These are phyloP conservation scores for Eumacrocentrus americanus DNA, from an alignment of 2,888 invertebrate species.

Conservation along the genomic window DNA sequence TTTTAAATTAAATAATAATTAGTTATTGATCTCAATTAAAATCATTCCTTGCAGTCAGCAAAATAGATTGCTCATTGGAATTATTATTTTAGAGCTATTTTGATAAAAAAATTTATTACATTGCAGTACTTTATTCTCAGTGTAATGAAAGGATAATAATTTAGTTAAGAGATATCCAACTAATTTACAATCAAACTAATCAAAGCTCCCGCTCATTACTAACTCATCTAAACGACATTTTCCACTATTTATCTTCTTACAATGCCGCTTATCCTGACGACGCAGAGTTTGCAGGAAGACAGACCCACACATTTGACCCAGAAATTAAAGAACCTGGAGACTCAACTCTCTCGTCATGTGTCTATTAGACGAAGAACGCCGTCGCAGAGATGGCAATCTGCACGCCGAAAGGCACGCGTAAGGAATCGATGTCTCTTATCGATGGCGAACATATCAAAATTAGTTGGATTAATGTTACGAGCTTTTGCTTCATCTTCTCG, in stretches of 20 bases:
- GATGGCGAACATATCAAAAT: no score
- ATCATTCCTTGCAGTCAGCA: no score
- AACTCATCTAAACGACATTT: not conserved
- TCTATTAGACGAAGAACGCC: conserved; percentile 58
- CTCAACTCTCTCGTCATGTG: conserved; percentile 56
- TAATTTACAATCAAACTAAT: no score
- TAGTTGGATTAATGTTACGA: no score
- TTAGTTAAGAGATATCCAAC: not conserved
- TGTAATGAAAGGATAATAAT: not conserved
- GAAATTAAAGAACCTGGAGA: conserved; percentile 56
- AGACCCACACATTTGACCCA: conserved; percentile 52
- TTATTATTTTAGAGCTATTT: no score
- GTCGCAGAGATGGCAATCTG: conserved; percentile 60
- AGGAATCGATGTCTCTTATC: no score
- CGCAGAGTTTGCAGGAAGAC: conserved; percentile 50
- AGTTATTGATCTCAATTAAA: no score
- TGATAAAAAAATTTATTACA: not conserved
- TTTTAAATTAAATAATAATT: no score
- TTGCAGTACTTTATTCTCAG: not conserved
- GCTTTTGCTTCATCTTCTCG: no score
- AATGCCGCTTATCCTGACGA: conserved; percentile 23
- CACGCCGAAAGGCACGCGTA: conserved; percentile 60
- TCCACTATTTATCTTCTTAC: conserved; percentile 8
- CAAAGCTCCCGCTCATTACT: no score
- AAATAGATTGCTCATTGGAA: no score